Evolutionary conservation across 2,797 vertebrate species (phyloP).

Genomic region (Antennarius maculatus): DNA sequence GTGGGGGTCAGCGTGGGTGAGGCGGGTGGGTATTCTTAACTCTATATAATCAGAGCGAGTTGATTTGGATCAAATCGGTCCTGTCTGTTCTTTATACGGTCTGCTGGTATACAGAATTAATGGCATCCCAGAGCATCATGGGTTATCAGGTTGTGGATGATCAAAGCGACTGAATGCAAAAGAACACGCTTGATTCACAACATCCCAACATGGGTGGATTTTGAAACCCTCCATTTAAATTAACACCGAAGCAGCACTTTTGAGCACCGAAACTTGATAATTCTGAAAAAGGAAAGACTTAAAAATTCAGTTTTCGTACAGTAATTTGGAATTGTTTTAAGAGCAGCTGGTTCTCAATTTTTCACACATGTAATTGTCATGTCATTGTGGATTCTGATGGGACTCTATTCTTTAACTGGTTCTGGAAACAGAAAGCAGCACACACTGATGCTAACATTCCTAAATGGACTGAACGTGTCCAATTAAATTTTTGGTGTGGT

Average conservation of each 20-base stretch:
- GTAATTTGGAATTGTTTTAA: background rate
- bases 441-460: background rate
- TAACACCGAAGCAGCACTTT: background rate
- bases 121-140: constrained; percentile 56
- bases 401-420: background rate
- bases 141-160: constrained; percentile 67
- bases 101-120: constrained; percentile 59
- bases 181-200: constrained; percentile 8
- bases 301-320: background rate
- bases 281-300: background rate
- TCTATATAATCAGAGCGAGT: constrained; percentile 35
- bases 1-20: constrained; percentile 15
- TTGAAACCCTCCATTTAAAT: constrained; percentile 18
- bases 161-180: constrained; percentile 58
- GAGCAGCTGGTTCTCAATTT: background rate
- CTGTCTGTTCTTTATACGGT: constrained; percentile 42
- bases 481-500: background rate
- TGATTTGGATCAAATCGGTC: constrained; percentile 65
- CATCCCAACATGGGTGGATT: constrained; percentile 21
- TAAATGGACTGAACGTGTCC: background rate
- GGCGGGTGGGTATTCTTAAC: constrained; percentile 43
- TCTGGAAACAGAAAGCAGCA: constrained; percentile 3
- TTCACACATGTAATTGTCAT: background rate
- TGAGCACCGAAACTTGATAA: background rate
- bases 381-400: background rate